Conservation (phyloP, 2,113 vertebrate genomes). For the Kryptolebias marmoratus region DNA sequence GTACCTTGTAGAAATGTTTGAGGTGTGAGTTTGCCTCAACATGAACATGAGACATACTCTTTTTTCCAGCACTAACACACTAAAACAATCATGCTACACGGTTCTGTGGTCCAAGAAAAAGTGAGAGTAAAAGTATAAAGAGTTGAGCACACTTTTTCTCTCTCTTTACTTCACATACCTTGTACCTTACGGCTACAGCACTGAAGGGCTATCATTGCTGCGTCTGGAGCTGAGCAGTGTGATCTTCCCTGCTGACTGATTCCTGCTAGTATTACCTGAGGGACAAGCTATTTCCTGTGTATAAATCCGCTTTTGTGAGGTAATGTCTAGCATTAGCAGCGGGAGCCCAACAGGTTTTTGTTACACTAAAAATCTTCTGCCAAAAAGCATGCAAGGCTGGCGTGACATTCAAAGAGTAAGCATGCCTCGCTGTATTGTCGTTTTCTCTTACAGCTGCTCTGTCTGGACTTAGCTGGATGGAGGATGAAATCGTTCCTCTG, state of each 20-base stretch:
- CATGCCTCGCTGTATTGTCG: slow-evolving; percentile 25
- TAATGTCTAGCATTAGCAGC: slow-evolving; percentile 73
- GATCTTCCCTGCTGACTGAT: slow-evolving; percentile 63
- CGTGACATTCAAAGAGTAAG: slow-evolving; percentile 58
- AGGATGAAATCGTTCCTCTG: slow-evolving; percentile 45
- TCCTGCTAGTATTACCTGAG: slow-evolving; percentile 72
- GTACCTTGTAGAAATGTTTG: neutral
- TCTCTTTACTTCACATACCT: slow-evolving; percentile 19
- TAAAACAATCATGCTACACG: slow-evolving; percentile 7
- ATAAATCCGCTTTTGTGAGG: slow-evolving; percentile 74
- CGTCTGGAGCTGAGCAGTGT: slow-evolving; percentile 31
- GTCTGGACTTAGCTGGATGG: slow-evolving; percentile 24
- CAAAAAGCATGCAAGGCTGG: slow-evolving; percentile 49
- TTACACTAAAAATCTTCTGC: slow-evolving; percentile 46
- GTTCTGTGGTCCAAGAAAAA: slow-evolving; percentile 34
- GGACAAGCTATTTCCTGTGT: slow-evolving; percentile 72
- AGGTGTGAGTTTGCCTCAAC: slow-evolving; percentile 1
- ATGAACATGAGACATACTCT: neutral
- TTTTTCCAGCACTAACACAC: neutral
- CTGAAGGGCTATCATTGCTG: slow-evolving; percentile 28
- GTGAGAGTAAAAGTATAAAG: slow-evolving; percentile 41
- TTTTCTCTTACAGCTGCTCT: slow-evolving; percentile 28
- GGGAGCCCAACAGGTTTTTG: slow-evolving; percentile 37
- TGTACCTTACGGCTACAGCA: slow-evolving; percentile 21
- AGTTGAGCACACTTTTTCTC: slow-evolving; percentile 50